Evolutionary conservation across 2,113 vertebrate species (phyloP), one percentile per base, ranked within the genome.

Genomic region (Chrysemys picta): DNA sequence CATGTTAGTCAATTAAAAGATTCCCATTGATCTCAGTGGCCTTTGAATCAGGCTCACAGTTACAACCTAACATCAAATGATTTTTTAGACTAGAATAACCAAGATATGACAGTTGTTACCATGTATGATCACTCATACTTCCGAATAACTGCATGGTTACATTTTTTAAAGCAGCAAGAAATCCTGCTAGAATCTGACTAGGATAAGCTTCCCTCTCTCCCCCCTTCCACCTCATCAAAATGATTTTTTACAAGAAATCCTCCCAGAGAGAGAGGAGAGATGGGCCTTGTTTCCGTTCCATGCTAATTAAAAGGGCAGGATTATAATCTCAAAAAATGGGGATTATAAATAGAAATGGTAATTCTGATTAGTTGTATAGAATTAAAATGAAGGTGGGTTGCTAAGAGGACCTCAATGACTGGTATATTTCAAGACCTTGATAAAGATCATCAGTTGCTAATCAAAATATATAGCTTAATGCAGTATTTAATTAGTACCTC

Each of bases 391-490:
- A 94, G 35, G 84, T 27, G 11, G 65, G 57, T 81, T 93, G 5
- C 11, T 31, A 87, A 21, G 22, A 49, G 79, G 42, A 84, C 8
- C 10, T 72, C 50, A 49, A 3, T 45, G 42, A 75, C 5, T 87
- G 21, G 57, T 89, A 35, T 84, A 69, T 90, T 83, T 95, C 52
- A 90, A 35, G 13, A 87, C 85, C 93, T 84, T 87, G 86, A 91
- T 42, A 45, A 17, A 85, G 53, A 57, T 22, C 47, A 90, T 87
- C 54, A 80, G 5, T 13, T 90, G 59, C 52, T 56, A 90, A 0
- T 84, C 76, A 94, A 87, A 38, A 89, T 35, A 4, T 42, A 94
- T 45, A 89, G 17, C n/a, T 84, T 93, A 94, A 90, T 31, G 56
- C 86, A 45, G 69, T 19, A 84, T 10, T 56, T 24, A 89, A 90